Base-by-base conservation (phyloP, 2,888 invertebrate species). In the Oligia latruncula region DNA sequence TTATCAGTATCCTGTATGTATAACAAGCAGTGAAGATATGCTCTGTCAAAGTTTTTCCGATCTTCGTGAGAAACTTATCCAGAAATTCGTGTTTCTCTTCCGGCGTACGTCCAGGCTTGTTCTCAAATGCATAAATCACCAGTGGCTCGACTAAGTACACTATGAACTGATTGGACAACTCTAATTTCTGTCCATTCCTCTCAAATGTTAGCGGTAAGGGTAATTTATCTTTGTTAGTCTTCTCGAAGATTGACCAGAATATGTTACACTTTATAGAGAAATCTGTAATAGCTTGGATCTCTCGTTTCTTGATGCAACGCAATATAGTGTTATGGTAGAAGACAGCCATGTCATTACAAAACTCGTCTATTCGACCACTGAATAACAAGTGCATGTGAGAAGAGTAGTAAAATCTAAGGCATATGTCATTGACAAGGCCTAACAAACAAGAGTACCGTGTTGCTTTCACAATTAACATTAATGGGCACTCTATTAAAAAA, bases 131-230 rank as follows among this genome's bases (percentile, higher is more conserved):
- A 76, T 88, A 90, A 5, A 86, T 74, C 40, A 90, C 46, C 58
- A 92, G 67, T 1, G 93, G 93, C 49, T 90, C 80, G 17, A 91
- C 20, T 23, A 91, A 74, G n/a, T 88, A 82, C n/a, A 86, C 72
- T 29, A 92, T 77, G 15, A 93, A 87, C 78, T 93, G 93, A 65
- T 91, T 86, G 17, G 90, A 89, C 6, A 92, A 82, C 20, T 89
- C 87, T n/a, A 89, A 90, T 29, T 82, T 88, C 46, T 88, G 88
- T 8, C 92, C 93, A 76, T 92, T 90, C 70, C 90, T 89, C 77
- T 91, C 90, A 83, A 92, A 92, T 35, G 86, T 88, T 8, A 89
- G 77, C 23, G 90, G 87, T 40, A 87, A 83, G 29, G 78, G 79
- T 2, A 86, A 17, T 49, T 77, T 75, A 23, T 76, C 76, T 72